phyloP scores from a whole-genome alignment of 2,888 invertebrate species.

The Onchidella celtica region DNA sequence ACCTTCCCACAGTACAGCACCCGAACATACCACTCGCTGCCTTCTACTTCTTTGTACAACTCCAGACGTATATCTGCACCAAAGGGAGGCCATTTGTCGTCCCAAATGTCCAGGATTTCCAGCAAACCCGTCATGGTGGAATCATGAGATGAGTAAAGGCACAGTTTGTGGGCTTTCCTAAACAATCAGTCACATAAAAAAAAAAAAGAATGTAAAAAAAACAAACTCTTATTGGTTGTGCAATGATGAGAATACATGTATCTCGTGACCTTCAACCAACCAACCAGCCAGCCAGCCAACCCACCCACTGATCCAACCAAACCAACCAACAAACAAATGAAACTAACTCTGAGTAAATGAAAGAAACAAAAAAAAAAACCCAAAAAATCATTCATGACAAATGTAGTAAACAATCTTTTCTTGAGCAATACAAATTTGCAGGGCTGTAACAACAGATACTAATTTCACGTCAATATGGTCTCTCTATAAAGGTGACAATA shows the following conservation, averaged over 20 bases:
- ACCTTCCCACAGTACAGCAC: conserved; percentile 75
- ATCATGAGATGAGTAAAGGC: conserved; percentile 75
- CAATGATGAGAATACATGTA: neutral
- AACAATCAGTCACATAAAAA: neutral
- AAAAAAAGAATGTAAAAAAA: neutral
- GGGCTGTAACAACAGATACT: too few relatives aligned
- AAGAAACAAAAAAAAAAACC: neutral
- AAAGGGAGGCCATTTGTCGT: conserved; percentile 76
- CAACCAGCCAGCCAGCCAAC: too few relatives aligned
- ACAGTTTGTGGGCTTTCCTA: conserved; percentile 57
- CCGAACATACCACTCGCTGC: conserved; percentile 66
- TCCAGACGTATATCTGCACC: conserved; percentile 73
- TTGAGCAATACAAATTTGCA: too few relatives aligned
- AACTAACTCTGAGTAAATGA: neutral
- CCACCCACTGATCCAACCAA: too few relatives aligned
- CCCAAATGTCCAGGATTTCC: conserved; percentile 67
- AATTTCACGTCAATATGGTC: too few relatives aligned
- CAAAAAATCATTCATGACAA: neutral
- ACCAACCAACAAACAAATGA: too few relatives aligned
- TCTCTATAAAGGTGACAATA: too few relatives aligned
- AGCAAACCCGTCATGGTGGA: conserved; percentile 71
- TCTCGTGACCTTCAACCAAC: too few relatives aligned
- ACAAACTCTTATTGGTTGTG: neutral
- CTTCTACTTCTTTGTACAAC: conserved; percentile 67
- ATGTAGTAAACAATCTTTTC: too few relatives aligned